Evolutionary conservation across 2,797 vertebrate genomes (phyloP).

Genomic region (Psittacula derbiana): DNA sequence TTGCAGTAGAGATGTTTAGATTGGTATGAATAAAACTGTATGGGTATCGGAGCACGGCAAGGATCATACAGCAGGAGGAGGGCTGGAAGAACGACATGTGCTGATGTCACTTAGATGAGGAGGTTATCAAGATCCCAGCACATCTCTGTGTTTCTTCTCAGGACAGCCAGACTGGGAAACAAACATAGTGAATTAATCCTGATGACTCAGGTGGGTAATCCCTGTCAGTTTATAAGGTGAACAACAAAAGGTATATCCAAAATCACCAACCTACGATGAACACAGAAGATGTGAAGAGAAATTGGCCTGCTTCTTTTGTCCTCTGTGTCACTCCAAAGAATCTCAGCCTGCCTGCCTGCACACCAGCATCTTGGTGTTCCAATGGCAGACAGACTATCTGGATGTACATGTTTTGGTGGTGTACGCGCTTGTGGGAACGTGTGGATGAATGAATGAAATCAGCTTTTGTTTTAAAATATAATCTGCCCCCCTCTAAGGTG

Average conservation of each 20-base stretch:
- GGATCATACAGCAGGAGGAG: not conserved
- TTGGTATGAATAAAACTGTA: not conserved
- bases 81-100: not conserved
- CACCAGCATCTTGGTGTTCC: not conserved
- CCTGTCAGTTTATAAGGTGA: not conserved
- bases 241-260: not conserved
- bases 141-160: not conserved
- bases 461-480: not conserved
- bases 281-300: not conserved
- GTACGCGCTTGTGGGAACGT: rapidly evolving
- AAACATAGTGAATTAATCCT: not conserved
- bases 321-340: not conserved
- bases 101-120: not conserved
- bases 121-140: not conserved
- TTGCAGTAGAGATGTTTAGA: not conserved
- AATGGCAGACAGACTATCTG: not conserved
- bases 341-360: not conserved
- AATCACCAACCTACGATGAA: not conserved
- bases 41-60: not conserved
- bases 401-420: not conserved
- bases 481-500: not conserved
- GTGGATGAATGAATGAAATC: not conserved
- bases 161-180: not conserved
- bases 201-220: not conserved
- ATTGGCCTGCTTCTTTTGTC: not conserved